Evolutionary conservation across 2,888 invertebrate genomes (phyloP).

Genomic region (Hydraecia micacea): DNA sequence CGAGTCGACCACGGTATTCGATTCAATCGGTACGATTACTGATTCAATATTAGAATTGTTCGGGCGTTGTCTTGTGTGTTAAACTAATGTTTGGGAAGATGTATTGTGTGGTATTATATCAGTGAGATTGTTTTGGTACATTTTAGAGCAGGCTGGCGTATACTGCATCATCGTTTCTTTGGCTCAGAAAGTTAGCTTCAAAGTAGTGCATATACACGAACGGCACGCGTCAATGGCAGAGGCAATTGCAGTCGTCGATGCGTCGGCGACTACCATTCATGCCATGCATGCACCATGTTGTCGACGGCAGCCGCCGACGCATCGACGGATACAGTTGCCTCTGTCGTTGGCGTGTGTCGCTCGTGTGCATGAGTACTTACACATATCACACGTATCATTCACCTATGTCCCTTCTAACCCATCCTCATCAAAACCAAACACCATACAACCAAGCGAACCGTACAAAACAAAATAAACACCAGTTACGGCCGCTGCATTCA

Average conservation of each 20-base stretch:
- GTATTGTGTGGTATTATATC: conserved; percentile 1
- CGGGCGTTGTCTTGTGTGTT: conserved; percentile 45
- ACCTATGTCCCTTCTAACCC: not conserved
- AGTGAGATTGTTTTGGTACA: conserved; percentile 16
- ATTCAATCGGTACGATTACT: conserved; percentile 64
- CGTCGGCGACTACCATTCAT: too few relatives aligned
- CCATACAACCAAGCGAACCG: conserved; percentile 20
- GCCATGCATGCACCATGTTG: too few relatives aligned
- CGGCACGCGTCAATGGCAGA: too few relatives aligned
- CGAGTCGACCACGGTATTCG: conserved; percentile 56
- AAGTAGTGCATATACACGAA: too few relatives aligned
- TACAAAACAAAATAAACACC: conserved; percentile 52
- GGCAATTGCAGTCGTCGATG: too few relatives aligned
- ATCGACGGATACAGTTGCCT: too few relatives aligned
- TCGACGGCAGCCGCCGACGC: too few relatives aligned
- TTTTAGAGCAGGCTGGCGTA: not conserved
- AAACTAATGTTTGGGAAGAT: conserved; percentile 44
- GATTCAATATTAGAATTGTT: conserved; percentile 64
- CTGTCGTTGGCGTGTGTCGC: too few relatives aligned
- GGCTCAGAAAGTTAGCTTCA: not conserved
- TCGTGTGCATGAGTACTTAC: too few relatives aligned
- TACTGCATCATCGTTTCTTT: too few relatives aligned
- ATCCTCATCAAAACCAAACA: conserved; percentile 19
- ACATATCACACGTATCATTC: not conserved
- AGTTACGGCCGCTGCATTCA: conserved; percentile 55